Base-by-base conservation (phyloP, 2,888 invertebrate species). In the Tribolium freemani region DNA sequence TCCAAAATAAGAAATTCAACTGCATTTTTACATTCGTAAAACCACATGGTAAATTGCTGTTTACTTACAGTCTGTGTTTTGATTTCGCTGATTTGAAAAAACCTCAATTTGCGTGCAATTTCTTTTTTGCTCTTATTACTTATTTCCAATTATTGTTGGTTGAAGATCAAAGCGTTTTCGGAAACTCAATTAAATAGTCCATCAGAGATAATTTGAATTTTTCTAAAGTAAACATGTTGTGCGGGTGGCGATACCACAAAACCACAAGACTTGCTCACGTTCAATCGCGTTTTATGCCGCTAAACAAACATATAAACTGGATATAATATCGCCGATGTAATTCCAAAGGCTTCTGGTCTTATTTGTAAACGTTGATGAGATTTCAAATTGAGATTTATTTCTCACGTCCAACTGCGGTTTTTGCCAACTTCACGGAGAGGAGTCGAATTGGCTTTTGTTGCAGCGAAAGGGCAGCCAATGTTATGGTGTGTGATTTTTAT, bases 251-350 rank as follows among this genome's bases (percentile, higher is more conserved):
- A 44, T 0, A 9, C 56, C 56, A 21, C 46, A 66, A 38, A 38
- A 66, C 66, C 66, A 46, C 66, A 66, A 66, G 13, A 66, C 56
- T 66, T 56, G n/a, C n/a, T 66, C 66, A 66, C 66, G 66, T 66
- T 26, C 26, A 38, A 38, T 38, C 9, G 38, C 38, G 31, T 38
- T 38, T 38, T 21, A 11, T 56, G 30, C 66, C 54, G 54, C 21
- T 66, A 66, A 66, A 66, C 66, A 66, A 66, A 66, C 66, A 54
- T 51, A 58, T 61, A 53, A 54, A 66, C 66, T 66, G 46, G 66
- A 54, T 66, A 56, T 30, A 30, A 11, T 46, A 54, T 56, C 38
- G 8, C 26, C 45, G 46, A 45, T 26, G 66, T 66, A 10, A 53
- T 56, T 56, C 11, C 46, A 46, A 45, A 20, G 56, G 64, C 66